Evolutionary conservation across 2,888 invertebrate genomes (phyloP).

Genomic region (Eurytoma californica): DNA sequence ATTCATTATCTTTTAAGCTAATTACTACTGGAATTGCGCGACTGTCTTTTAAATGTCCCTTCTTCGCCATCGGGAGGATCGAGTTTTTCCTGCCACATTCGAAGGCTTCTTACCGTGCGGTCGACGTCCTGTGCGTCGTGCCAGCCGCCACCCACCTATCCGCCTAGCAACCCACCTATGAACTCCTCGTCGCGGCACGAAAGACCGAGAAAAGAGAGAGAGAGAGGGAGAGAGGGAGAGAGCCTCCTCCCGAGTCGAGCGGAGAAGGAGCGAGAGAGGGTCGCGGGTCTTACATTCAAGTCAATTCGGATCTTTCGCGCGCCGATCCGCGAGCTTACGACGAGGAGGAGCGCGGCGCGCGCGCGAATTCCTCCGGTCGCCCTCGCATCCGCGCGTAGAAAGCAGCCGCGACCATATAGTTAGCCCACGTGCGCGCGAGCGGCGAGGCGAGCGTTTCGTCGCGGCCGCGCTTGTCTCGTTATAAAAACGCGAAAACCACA

Average conservation of each 20-base stretch:
- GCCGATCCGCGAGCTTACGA: neutral
- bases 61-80: neutral
- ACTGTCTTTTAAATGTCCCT: neutral
- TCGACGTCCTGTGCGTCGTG: constrained; percentile 21
- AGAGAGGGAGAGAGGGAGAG: neutral
- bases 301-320: constrained; percentile 17
- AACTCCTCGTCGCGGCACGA: neutral
- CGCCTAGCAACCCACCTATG: constrained; percentile 11
- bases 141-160: constrained; percentile 4
- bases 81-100: too few species aligned
- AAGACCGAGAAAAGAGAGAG: neutral
- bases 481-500: neutral
- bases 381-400: constrained; percentile 38
- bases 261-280: neutral
- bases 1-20: too few species aligned
- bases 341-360: constrained; percentile 10
- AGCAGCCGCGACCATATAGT: constrained; percentile 52
- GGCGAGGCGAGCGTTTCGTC: neutral
- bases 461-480: neutral
- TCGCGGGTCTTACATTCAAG: neutral
- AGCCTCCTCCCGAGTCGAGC: neutral
- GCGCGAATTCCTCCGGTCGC: constrained; percentile 32
- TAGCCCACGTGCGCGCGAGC: constrained; percentile 51
- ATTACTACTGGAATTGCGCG: neutral
- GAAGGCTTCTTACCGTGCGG: neutral